phyloP scores from a whole-genome alignment of 2,113 vertebrate genomes.

The Erythrocercus mccallii region DNA sequence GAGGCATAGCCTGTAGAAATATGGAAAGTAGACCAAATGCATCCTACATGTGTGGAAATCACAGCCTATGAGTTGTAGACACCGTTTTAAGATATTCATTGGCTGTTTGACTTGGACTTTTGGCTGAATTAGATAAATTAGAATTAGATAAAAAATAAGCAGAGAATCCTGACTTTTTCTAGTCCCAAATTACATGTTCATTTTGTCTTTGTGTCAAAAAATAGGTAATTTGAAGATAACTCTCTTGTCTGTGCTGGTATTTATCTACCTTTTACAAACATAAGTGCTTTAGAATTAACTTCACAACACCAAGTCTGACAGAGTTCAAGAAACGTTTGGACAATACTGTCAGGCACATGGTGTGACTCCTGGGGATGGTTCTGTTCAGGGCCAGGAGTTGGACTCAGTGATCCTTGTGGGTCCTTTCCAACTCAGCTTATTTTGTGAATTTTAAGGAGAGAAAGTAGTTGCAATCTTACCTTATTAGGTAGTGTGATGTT shows the following conservation, averaged over 20 bases:
- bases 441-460: neutral
- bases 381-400: neutral
- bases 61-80: neutral
- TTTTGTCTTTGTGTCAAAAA: neutral
- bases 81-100: neutral
- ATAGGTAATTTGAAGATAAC: neutral
- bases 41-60: neutral
- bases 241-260: neutral
- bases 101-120: neutral
- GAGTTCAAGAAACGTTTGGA: neutral
- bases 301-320: neutral
- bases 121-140: neutral
- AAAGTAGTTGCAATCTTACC: neutral
- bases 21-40: neutral
- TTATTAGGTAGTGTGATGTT: neutral
- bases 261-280: neutral
- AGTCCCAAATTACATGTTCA: neutral
- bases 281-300: neutral
- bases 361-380: neutral
- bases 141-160: neutral
- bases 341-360: neutral
- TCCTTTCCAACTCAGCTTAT: neutral
- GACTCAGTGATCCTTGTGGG: neutral
- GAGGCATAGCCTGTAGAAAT: neutral
- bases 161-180: neutral